A percentile compares a stretch with the other conserved stretches of the same genome.
Conservation (phyloP, 2,113 vertebrate species). For the Cinclus cinclus region DNA sequence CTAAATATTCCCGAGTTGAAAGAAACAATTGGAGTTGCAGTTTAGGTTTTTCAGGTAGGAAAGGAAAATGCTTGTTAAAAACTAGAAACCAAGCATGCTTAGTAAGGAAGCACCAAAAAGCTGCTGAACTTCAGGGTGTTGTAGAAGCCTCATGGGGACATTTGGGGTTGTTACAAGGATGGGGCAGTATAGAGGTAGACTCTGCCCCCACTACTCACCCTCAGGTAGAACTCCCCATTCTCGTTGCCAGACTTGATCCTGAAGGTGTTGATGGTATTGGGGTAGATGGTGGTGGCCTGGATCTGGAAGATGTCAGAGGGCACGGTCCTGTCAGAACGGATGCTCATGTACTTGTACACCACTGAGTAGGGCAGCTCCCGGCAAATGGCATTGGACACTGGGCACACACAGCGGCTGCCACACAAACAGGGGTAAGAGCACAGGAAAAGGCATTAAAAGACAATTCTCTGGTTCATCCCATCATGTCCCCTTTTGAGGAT, state of each 20-base stretch:
- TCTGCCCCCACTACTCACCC: constrained; percentile 79
- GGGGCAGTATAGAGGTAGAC: not conserved
- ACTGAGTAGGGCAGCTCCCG: constrained; percentile 88
- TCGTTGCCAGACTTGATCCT: constrained; percentile 96
- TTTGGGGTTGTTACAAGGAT: not conserved
- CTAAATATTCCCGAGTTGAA: not conserved
- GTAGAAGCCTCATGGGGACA: not conserved
- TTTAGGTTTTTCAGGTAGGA: not conserved
- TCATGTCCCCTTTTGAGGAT: not conserved
- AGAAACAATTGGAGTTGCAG: not conserved
- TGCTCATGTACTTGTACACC: constrained; percentile 98
- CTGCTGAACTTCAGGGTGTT: not conserved
- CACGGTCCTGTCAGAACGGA: constrained; percentile 88
- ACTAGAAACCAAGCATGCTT: not conserved
- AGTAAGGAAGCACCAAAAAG: not conserved
- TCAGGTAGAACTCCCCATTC: constrained; percentile 91
- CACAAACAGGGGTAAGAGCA: not conserved
- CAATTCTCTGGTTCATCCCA: accelerated
- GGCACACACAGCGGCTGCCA: constrained; percentile 89
- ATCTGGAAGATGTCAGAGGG: constrained; percentile 99
- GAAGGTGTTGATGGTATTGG: constrained; percentile 95
- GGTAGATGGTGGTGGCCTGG: constrained; percentile 92
- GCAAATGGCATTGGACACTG: constrained; percentile 79
- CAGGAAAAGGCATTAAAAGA: not conserved
- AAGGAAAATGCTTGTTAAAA: not conserved